phyloP scores from a whole-genome alignment of 2,113 vertebrate species.

The Scomber colias region DNA sequence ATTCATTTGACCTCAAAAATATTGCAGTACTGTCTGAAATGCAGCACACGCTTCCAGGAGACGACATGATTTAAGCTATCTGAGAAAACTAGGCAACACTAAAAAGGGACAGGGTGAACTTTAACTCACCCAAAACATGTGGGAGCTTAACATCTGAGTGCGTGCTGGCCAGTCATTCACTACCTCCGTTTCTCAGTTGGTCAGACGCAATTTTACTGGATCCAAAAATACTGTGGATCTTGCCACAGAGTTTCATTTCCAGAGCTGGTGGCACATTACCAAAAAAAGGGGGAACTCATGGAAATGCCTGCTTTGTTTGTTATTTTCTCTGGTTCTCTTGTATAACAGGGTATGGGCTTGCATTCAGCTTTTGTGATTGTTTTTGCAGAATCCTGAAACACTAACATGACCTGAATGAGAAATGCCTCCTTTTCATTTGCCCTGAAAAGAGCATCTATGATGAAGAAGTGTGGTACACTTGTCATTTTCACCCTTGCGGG shows the following conservation, averaged over 20 bases:
- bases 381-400: conserved; percentile 49
- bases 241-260: conserved; percentile 54
- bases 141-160: conserved; percentile 35
- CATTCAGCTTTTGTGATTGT: conserved; percentile 57
- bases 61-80: conserved; percentile 21
- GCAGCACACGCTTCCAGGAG: conserved; percentile 22
- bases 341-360: conserved; percentile 41
- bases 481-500: conserved; percentile 74
- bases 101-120: conserved; percentile 48
- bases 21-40: conserved; percentile 26
- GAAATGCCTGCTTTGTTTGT: conserved; percentile 57
- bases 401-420: conserved; percentile 68
- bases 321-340: conserved; percentile 11
- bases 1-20: conserved; percentile 62
- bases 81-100: conserved; percentile 8
- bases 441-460: conserved; percentile 67
- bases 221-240: conserved; percentile 59
- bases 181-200: conserved; percentile 27
- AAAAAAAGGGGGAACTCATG: conserved; percentile 3
- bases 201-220: conserved; percentile 46
- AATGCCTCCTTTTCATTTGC: conserved; percentile 58
- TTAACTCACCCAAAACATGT: conserved; percentile 43
- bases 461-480: conserved; percentile 64
- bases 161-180: conserved; percentile 7
- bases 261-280: conserved; percentile 31